These are phyloP conservation scores for Arrhamphus sclerolepis DNA, from an alignment of 2,797 vertebrate genomes.

Conservation along the genomic window DNA sequence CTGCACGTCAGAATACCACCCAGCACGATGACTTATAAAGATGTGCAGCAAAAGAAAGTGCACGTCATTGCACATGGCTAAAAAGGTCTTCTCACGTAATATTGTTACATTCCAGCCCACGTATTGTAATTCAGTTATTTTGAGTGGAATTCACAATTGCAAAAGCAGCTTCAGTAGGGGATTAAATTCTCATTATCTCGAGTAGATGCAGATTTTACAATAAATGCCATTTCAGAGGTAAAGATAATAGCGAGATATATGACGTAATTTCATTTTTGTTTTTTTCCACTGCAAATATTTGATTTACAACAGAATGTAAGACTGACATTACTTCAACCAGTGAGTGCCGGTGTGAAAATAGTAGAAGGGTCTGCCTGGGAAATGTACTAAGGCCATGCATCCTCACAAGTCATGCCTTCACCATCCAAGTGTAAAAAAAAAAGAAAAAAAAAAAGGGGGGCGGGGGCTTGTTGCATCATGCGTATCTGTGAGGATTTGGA, in stretches of 20 bases:
- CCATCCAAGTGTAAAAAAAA: too few relatives aligned
- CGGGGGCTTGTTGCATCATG: neutral
- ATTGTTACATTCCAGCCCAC: neutral
- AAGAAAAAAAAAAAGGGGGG: too few relatives aligned
- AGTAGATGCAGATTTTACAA: too few relatives aligned
- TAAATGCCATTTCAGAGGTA: too few relatives aligned
- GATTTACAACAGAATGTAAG: too few relatives aligned
- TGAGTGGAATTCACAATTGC: neutral
- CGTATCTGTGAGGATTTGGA: neutral
- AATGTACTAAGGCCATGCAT: neutral
- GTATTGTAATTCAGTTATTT: slow-evolving; percentile 2
- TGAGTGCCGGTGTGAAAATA: neutral
- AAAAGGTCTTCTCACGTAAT: neutral
- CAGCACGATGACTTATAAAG: slow-evolving; percentile 4
- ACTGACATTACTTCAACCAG: neutral
- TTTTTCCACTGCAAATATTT: too few relatives aligned
- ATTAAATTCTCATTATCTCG: too few relatives aligned
- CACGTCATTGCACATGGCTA: neutral
- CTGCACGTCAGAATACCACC: slow-evolving; percentile 36
- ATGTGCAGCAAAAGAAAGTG: slow-evolving; percentile 1
- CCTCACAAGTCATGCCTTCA: neutral
- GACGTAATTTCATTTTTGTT: too few relatives aligned
- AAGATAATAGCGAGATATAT: too few relatives aligned
- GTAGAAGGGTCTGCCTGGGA: neutral
- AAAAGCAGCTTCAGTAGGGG: too few relatives aligned